These are phyloP conservation scores for Thaleichthys pacificus DNA, from an alignment of 2,797 vertebrate genomes.

Conservation along the genomic window DNA sequence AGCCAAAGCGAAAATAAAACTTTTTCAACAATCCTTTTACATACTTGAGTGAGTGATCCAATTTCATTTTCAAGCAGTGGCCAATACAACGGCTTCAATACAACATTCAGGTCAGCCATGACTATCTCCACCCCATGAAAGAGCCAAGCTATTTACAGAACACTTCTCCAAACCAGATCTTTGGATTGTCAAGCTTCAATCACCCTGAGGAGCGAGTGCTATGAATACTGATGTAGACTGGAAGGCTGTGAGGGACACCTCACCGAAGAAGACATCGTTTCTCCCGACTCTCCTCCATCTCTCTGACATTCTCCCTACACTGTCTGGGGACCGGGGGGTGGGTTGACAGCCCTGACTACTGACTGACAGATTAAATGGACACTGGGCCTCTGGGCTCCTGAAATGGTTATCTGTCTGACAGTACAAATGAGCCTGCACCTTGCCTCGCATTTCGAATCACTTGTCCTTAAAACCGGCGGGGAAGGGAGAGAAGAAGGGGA, in stretches of 20 bases:
- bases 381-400: constrained; percentile 8
- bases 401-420: constrained; percentile 22
- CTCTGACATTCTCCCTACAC: not conserved
- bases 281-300: constrained; percentile 9
- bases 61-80: not conserved
- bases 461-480: not conserved
- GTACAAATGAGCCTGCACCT: constrained; percentile 5
- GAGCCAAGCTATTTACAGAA: not conserved
- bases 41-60: not conserved
- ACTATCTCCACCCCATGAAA: not conserved
- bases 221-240: not conserved
- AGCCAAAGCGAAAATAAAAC: no score
- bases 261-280: constrained; percentile 18
- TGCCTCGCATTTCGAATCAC: not conserved
- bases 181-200: not conserved
- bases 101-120: not conserved
- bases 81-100: not conserved
- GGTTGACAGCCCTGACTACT: constrained; percentile 24
- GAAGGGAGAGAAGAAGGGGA: constrained; percentile 14
- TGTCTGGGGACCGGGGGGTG: not conserved
- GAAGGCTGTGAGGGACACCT: constrained; percentile 11
- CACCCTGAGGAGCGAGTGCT: not conserved
- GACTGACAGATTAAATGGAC: constrained; percentile 40
- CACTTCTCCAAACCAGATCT: not conserved
- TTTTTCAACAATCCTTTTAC: no score